Percentiles rank a stretch among this genome's conserved stretches.
Conservation (phyloP, 2,797 vertebrate species). For the Morus bassanus region DNA sequence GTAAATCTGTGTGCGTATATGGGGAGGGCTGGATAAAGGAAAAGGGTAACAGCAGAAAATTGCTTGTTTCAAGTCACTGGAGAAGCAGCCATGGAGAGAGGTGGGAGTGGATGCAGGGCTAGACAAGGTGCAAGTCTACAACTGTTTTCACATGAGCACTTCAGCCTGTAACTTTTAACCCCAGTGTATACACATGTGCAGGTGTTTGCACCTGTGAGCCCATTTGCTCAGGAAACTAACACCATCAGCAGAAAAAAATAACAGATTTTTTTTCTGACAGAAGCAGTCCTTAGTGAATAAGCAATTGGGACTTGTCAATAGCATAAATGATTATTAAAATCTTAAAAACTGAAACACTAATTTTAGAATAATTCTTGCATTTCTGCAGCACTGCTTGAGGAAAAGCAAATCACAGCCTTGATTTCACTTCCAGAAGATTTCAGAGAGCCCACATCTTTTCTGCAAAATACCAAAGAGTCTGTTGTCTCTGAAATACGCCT, state of each 20-base stretch:
- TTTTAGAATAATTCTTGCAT: background rate
- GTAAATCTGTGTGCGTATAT: background rate
- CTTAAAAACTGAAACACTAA: background rate
- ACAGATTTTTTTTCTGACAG: background rate
- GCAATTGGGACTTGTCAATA: background rate
- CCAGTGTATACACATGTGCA: background rate
- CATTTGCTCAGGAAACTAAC: background rate
- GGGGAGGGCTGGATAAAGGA: background rate
- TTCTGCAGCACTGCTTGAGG: background rate
- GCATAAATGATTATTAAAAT: background rate
- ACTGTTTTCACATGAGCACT: background rate
- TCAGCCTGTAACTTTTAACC: background rate
- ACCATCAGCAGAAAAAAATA: background rate
- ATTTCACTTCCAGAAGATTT: background rate
- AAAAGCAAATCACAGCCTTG: background rate
- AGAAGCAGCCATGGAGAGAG: background rate
- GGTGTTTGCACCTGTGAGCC: background rate
- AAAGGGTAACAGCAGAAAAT: conserved; percentile 42
- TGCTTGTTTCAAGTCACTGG: background rate
- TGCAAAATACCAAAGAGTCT: background rate
- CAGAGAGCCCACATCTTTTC: background rate
- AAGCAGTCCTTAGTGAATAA: background rate
- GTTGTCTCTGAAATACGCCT: conserved; percentile 6
- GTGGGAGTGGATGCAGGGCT: background rate
- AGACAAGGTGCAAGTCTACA: background rate